phyloP scores from a whole-genome alignment of 2,113 vertebrate species.

The Leucopsar rothschildi region DNA sequence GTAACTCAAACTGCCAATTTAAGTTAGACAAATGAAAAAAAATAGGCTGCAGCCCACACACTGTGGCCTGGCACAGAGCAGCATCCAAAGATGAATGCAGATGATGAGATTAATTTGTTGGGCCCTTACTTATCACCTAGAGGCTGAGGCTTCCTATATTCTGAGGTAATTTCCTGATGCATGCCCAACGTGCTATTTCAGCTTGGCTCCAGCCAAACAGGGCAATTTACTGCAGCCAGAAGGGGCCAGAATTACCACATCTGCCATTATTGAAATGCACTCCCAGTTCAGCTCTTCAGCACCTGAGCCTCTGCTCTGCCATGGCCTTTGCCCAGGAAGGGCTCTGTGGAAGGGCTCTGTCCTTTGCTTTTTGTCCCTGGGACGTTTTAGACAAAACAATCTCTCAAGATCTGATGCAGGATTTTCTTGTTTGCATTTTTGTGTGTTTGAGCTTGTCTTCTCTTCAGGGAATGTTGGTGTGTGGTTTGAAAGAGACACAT shows the following conservation, averaged over 20 bases:
- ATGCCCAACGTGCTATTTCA: slow-evolving; percentile 73
- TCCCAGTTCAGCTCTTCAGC: not conserved
- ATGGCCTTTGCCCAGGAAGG: not conserved
- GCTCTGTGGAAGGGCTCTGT: not conserved
- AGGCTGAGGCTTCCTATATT: slow-evolving; percentile 15
- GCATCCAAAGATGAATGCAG: slow-evolving; percentile 29
- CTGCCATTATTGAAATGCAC: slow-evolving; percentile 37
- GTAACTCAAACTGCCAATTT: slow-evolving; percentile 65
- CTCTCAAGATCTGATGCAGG: not conserved
- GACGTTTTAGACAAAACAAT: no score
- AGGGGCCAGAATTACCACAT: slow-evolving; percentile 72
- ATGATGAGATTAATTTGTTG: slow-evolving; percentile 63
- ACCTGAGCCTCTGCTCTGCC: not conserved
- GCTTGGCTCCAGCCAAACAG: slow-evolving; percentile 75
- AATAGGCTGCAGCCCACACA: slow-evolving; percentile 68
- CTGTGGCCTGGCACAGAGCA: slow-evolving; percentile 62
- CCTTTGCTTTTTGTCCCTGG: not conserved
- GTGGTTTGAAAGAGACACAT: accelerated
- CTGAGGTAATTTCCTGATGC: slow-evolving; percentile 83
- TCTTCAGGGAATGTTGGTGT: no score
- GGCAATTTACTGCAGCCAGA: slow-evolving; percentile 74
- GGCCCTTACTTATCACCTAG: slow-evolving; percentile 58
- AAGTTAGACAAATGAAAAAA: slow-evolving; percentile 67
- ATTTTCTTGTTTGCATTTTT: not conserved
- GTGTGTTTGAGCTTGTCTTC: not conserved